A percentile compares a stretch with the other conserved stretches of the same genome.
Conservation (phyloP, 1,140 invertebrate genomes). For the Pseudachorutes palmiensis region DNA sequence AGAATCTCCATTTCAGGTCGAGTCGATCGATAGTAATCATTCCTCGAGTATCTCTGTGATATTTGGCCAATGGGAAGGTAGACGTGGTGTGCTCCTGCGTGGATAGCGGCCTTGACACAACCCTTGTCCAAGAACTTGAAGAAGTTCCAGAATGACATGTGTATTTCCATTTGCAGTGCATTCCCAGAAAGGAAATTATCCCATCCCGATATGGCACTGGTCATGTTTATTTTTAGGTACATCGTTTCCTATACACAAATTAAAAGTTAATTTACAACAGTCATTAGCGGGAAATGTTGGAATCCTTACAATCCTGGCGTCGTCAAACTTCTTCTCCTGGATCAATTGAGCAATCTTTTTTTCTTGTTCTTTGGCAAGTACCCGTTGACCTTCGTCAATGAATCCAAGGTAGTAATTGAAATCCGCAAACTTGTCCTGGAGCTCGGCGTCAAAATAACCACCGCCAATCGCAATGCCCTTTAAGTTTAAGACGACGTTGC, state of each 20-base stretch:
- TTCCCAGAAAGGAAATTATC: not conserved
- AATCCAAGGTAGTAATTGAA: slow-evolving; percentile 10
- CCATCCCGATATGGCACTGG: not conserved
- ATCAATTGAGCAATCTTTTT: not conserved
- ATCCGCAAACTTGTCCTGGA: not conserved
- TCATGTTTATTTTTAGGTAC: not conserved
- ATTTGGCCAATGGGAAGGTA: not conserved
- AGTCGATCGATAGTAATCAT: not conserved
- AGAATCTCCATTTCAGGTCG: not conserved
- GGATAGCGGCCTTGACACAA: not conserved
- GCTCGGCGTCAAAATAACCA: slow-evolving; percentile 1
- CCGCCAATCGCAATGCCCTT: not conserved
- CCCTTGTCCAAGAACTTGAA: not conserved
- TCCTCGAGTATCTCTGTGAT: not conserved
- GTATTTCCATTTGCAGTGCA: not conserved
- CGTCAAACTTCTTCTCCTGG: not conserved
- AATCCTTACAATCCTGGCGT: not conserved
- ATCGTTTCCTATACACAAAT: not conserved
- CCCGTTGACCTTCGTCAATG: not conserved
- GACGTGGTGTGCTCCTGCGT: not conserved
- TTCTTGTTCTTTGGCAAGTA: not conserved
- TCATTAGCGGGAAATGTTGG: not conserved
- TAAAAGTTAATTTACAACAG: not conserved
- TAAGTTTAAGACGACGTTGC: too few relatives aligned
- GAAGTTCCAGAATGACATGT: not conserved